Evolutionary conservation across 2,797 vertebrate genomes (phyloP).

Genomic region (Mallotus villosus): DNA sequence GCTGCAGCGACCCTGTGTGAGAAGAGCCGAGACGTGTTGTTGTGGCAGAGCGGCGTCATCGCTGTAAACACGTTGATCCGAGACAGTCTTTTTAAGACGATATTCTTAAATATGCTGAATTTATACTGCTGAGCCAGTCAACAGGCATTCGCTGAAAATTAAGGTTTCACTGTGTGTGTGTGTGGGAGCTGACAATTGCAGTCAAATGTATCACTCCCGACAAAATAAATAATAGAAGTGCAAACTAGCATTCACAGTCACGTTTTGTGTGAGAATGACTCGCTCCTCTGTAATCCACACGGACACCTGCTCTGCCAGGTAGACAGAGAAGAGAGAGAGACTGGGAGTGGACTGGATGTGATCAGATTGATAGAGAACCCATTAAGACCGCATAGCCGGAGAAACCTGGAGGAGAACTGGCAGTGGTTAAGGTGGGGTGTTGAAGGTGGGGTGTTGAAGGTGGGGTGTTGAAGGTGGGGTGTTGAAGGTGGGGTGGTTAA

Average conservation of each 20-base stretch:
- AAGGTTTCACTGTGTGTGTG: no score
- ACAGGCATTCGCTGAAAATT: no score
- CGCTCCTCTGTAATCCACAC: no score
- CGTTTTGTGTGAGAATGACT: not conserved
- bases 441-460: no score
- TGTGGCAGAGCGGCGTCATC: not conserved
- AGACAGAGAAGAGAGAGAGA: no score
- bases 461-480: not conserved
- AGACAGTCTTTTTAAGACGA: no score
- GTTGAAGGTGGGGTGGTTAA: not conserved
- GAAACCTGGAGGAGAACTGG: not conserved
- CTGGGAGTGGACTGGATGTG: not conserved
- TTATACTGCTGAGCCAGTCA: no score
- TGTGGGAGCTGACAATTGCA: not conserved
- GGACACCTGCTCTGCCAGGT: no score
- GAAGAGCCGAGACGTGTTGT: not conserved
- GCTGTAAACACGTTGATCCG: no score
- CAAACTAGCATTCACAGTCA: not conserved
- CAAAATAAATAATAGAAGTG: not conserved
- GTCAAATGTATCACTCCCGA: not conserved
- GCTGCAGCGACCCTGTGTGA: not conserved
- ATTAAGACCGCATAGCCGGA: not conserved
- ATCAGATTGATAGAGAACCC: not conserved
- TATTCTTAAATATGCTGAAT: no score
- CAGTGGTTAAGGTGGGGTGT: not conserved